Base-by-base conservation (phyloP, 2,113 vertebrate species). In the Xiphophorus maculatus region DNA sequence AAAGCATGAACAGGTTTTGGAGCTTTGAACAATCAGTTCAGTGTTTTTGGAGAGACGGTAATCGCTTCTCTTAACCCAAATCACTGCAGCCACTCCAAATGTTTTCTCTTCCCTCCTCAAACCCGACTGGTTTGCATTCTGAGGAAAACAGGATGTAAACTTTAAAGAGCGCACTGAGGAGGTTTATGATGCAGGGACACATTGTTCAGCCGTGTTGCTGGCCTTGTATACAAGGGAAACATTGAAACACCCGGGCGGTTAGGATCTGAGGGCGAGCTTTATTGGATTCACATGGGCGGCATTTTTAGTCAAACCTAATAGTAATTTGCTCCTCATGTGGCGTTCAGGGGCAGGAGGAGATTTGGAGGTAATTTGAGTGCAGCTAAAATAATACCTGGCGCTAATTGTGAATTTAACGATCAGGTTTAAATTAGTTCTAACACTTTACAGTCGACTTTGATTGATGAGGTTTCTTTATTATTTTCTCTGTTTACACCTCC, bases 101-200 rank as follows among this genome's bases (percentile, higher is more conserved):
- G 30, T 67, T 29, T 48, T 68, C 25, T 71, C 15, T 61, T n/a
- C 60, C 66, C 69, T 80, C 37, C 81, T 73, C 80, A 48, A 85
- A 70, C 81, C 75, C 80, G 81, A 71, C 58, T 79, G 63, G 70
- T 90, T 87, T 89, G 88, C 54, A 64, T 90, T 84, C 76, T 74
- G 81, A 84, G 84, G 74, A 92, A 92, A 92, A 91, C 91, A 92
- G 91, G 92, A 92, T 76, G 87, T 90, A 73, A 89, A 81, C 69
- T 81, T 91, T 86, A 71, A 85, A 90, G 83, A 89, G 83, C 89
- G 83, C 91, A 89, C 84, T 82, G 87, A 90, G 88, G 76, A 37
- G 60, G 71, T 91, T 89, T 89, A 89, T 87, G 85, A 77, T 67
- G 71, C 40, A 85, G 71, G 80, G 65, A 83, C 84, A 91, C 89